Evolutionary conservation across 2,113 vertebrate species (phyloP).

Genomic region (Tapirus terrestris): DNA sequence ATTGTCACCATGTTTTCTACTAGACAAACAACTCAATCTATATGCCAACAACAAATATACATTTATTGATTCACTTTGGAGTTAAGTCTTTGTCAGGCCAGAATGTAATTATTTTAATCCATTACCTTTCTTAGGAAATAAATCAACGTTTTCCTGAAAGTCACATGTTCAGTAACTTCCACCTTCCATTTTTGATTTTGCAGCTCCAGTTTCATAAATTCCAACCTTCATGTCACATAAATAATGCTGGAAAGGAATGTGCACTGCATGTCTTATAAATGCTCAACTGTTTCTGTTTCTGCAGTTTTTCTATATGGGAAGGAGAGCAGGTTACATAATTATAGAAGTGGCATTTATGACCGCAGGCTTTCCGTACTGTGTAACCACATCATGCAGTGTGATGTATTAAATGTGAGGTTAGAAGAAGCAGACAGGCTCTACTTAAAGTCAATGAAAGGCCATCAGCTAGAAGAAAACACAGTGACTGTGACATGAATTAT

Average conservation of each 20-base stretch:
- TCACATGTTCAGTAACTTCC: not conserved
- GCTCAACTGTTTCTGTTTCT: constrained; percentile 32
- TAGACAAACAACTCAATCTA: not conserved
- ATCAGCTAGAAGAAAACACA: not conserved
- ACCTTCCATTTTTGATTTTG: not conserved
- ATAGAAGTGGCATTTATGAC: not conserved
- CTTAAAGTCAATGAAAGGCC: constrained; percentile 56
- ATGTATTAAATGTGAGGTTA: constrained; percentile 35
- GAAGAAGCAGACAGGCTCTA: constrained; percentile 52
- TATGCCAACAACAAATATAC: not conserved
- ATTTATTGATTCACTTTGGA: constrained; percentile 11
- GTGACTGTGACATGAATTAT: not conserved
- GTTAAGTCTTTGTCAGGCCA: not conserved
- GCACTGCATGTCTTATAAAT: not conserved
- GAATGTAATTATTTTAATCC: constrained; percentile 19
- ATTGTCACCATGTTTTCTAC: not conserved
- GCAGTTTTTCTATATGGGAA: not conserved
- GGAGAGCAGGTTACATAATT: not conserved
- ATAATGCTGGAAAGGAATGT: constrained; percentile 29
- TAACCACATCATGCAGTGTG: constrained; percentile 28
- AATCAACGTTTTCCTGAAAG: constrained; percentile 14
- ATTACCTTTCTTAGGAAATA: not conserved
- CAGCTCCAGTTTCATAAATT: constrained; percentile 27
- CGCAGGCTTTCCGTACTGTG: not conserved
- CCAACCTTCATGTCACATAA: not conserved